Conservation (phyloP, 92 coral and sea anemone genomes). For the Paragorgia papillata region DNA sequence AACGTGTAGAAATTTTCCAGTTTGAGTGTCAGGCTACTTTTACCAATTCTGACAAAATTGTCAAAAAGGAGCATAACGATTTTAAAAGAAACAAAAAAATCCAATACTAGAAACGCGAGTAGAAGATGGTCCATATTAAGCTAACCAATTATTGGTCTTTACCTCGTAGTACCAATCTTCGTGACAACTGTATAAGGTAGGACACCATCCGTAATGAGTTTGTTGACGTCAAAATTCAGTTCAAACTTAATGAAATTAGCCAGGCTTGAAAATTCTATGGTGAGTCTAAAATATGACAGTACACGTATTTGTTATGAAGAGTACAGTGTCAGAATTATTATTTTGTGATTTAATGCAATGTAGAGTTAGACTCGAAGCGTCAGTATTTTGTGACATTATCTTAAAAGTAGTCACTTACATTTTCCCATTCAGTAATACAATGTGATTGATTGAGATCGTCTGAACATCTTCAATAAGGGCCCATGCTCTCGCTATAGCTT, state of each 20-base stretch:
- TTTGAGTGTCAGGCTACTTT: no score
- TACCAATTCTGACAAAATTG: no score
- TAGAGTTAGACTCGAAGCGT: no score
- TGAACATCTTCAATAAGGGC: background rate
- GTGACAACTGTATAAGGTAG: constrained; percentile 10
- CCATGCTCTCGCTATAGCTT: constrained; percentile 4
- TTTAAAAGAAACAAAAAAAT: no score
- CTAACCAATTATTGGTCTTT: background rate
- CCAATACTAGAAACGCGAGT: no score
- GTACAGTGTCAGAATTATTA: background rate
- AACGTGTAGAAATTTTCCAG: background rate
- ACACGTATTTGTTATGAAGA: background rate
- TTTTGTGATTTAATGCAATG: no score
- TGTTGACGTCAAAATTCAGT: constrained; percentile 23
- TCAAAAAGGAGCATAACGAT: no score
- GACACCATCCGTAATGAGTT: constrained; percentile 9
- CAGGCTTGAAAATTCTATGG: constrained; percentile 35
- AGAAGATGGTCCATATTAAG: no score
- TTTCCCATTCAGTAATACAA: constrained; percentile 14
- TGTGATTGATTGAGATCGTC: constrained; percentile 22
- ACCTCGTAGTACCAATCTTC: constrained; percentile 22
- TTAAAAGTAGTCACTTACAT: constrained; percentile 13
- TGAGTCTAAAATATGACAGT: background rate
- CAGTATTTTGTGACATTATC: no score
- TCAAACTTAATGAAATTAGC: constrained; percentile 25